A percentile compares a stretch with the other conserved stretches of the same genome.
Evolutionary conservation across 1,140 invertebrate species (phyloP).

Genomic region (Notospermus geniculatus): DNA sequence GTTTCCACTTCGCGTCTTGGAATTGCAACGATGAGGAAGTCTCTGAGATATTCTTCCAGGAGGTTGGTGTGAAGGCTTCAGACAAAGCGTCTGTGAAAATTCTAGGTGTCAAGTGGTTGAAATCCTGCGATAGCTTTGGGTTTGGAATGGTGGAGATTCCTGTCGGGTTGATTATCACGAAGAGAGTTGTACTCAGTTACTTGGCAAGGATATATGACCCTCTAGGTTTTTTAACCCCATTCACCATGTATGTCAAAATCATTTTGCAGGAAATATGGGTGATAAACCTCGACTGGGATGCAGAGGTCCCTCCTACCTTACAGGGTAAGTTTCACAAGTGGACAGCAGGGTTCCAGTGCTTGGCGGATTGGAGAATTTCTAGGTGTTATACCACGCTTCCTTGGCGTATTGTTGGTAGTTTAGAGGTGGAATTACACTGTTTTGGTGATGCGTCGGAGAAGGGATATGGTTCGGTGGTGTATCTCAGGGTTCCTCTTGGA

Average conservation of each 20-base stretch:
- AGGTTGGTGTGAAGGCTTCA: neutral
- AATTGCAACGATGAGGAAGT: neutral
- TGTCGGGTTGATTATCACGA: neutral
- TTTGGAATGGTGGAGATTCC: neutral
- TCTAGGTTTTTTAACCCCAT: no score
- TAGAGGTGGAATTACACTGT: no score
- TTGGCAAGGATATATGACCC: no score
- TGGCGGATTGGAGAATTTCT: neutral
- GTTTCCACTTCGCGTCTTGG: neutral
- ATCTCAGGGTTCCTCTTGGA: no score
- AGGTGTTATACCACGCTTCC: neutral
- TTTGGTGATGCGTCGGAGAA: no score
- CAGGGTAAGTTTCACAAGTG: no score
- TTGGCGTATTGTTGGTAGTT: no score
- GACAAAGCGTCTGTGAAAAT: neutral
- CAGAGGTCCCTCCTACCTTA: no score
- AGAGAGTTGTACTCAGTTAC: constrained; percentile 4
- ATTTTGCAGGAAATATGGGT: no score
- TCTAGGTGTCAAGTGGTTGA: neutral
- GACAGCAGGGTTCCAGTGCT: neutral
- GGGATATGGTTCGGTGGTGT: no score
- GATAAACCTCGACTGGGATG: no score
- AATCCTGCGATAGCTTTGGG: neutral
- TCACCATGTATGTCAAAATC: no score
- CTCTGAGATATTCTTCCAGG: neutral